A percentile compares a stretch with the other conserved stretches of the same genome.
Evolutionary conservation across 2,113 vertebrate genomes (phyloP).

Genomic region (Mus spicilegus): DNA sequence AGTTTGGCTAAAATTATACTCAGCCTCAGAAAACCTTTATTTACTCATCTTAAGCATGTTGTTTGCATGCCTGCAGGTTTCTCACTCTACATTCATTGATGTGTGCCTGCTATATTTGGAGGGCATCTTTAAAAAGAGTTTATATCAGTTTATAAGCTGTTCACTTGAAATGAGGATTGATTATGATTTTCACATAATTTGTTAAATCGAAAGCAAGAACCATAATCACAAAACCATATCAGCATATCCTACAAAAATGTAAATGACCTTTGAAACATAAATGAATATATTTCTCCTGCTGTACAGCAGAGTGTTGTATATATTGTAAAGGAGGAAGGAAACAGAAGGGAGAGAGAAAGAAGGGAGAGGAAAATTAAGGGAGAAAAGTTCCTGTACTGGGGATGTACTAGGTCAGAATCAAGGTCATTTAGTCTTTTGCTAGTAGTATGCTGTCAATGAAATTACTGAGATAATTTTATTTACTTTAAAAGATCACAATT

Average conservation of each 20-base stretch:
- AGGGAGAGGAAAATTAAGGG: not conserved
- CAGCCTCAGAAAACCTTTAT: not conserved
- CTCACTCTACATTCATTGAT: not conserved
- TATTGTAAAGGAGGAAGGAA: not conserved
- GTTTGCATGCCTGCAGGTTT: not conserved
- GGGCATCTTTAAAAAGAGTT: conserved; percentile 24
- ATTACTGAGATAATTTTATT: conserved; percentile 16
- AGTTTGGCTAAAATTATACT: conserved; percentile 42
- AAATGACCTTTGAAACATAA: conserved; percentile 20
- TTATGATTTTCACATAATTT: conserved; percentile 57
- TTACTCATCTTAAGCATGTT: conserved; percentile 50
- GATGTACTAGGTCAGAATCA: not conserved
- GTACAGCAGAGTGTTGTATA: not conserved
- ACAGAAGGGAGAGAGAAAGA: not conserved
- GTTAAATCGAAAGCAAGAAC: conserved; percentile 11
- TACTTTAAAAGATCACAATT: not conserved
- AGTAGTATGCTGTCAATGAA: not conserved
- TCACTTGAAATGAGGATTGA: not conserved
- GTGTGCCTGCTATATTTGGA: not conserved
- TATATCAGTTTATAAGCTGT: conserved; percentile 10
- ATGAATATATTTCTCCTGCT: conserved; percentile 14
- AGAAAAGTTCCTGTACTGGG: not conserved
- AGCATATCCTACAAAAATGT: conserved; percentile 35
- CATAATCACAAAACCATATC: conserved; percentile 14
- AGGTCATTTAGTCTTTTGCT: not conserved